phyloP scores from a whole-genome alignment of 23 tunicate species.

The Halocynthia aurantium region DNA sequence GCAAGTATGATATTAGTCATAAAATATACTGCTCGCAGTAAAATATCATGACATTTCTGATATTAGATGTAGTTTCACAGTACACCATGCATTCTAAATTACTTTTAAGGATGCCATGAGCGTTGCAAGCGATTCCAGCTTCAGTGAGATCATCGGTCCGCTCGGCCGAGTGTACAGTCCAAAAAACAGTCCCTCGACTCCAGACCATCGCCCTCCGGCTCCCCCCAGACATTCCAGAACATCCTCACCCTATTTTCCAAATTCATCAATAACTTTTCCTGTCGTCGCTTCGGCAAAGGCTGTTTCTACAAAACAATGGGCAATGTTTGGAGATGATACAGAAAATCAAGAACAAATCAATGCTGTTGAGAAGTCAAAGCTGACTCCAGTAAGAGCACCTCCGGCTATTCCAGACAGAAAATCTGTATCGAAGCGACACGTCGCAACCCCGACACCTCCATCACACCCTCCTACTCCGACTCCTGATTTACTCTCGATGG shows the following conservation, averaged over 20 bases:
- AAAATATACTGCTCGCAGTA: not conserved
- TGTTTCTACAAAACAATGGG: slow-evolving; percentile 1
- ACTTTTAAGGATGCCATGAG: slow-evolving; percentile 21
- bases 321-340: slow-evolving; percentile 15
- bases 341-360: slow-evolving; percentile 7
- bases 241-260: slow-evolving; percentile 19
- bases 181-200: not conserved
- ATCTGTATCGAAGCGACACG: not conserved
- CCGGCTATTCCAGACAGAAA: slow-evolving; percentile 20
- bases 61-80: too few species aligned
- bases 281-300: not conserved
- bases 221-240: slow-evolving; percentile 3
- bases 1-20: not conserved
- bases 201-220: not conserved
- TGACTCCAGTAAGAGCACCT: slow-evolving; percentile 15
- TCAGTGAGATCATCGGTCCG: not conserved
- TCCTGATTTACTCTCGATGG: slow-evolving; percentile 16
- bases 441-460: slow-evolving; percentile 3
- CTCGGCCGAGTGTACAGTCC: not conserved
- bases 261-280: slow-evolving; percentile 5
- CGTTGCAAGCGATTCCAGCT: not conserved
- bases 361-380: not conserved
- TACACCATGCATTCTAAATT: not conserved
- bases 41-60: too few species aligned
- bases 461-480: slow-evolving; percentile 4